phyloP scores from a whole-genome alignment of 2,113 vertebrate species.

The Neogobius melanostomus region DNA sequence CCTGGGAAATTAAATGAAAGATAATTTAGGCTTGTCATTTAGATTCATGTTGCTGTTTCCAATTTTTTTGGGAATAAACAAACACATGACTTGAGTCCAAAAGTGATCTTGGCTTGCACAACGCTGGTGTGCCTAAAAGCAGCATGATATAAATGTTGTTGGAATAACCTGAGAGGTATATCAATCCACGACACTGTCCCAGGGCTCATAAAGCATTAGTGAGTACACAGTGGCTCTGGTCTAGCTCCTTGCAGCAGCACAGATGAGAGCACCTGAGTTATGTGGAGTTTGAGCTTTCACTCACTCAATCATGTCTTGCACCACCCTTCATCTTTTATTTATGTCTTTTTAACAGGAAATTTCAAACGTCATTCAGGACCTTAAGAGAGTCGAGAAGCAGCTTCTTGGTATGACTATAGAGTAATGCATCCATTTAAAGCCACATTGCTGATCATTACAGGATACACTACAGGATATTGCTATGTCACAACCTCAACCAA shows the following conservation, averaged over 20 bases:
- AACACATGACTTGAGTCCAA: background rate
- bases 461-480: too few relatives aligned
- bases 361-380: slow-evolving; percentile 89
- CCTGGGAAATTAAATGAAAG: slow-evolving; percentile 23
- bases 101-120: slow-evolving; percentile 4
- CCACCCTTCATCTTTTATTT: slow-evolving; percentile 7
- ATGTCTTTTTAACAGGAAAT: slow-evolving; percentile 82
- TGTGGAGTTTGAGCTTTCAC: slow-evolving; percentile 21
- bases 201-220: slow-evolving; percentile 43
- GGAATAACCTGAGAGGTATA: slow-evolving; percentile 26
- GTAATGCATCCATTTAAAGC: background rate
- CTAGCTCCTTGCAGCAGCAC: slow-evolving; percentile 23
- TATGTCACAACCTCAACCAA: too few relatives aligned
- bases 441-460: too few relatives aligned
- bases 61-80: background rate
- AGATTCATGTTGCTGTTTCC: background rate
- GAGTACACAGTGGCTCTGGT: background rate
- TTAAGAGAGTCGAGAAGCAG: slow-evolving; percentile 92
- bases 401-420: slow-evolving; percentile 81
- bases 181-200: slow-evolving; percentile 8
- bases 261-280: slow-evolving; percentile 28
- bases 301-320: slow-evolving; percentile 16
- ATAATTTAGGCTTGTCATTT: slow-evolving; percentile 13
- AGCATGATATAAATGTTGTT: slow-evolving; percentile 43
- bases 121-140: slow-evolving; percentile 18